Conservation (phyloP, 2,888 invertebrate species). For the Tipula unca region DNA sequence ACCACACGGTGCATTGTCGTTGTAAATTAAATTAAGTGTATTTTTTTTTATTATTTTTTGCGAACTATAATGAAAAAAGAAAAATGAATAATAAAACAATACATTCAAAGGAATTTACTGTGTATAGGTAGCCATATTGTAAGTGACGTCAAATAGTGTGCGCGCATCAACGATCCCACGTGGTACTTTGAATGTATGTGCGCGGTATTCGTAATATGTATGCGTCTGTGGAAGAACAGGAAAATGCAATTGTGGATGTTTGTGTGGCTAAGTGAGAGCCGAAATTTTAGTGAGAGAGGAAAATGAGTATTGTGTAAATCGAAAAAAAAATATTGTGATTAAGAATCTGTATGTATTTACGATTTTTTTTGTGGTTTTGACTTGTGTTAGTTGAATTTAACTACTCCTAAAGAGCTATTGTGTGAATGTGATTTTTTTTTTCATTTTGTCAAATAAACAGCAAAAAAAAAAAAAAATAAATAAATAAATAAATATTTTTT, state of each 20-base stretch:
- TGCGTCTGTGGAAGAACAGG: background rate
- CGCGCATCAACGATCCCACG: slow-evolving; percentile 26
- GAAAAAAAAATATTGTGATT: background rate
- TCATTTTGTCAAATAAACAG: slow-evolving; percentile 20
- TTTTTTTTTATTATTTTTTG: background rate
- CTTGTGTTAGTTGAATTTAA: slow-evolving; percentile 18
- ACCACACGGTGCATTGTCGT: background rate
- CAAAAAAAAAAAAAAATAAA: slow-evolving; percentile 17
- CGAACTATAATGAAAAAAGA: background rate
- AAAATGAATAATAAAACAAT: background rate
- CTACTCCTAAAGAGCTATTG: slow-evolving; percentile 17
- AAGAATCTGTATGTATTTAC: slow-evolving; percentile 16
- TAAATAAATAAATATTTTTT: background rate
- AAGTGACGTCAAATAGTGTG: slow-evolving; percentile 20
- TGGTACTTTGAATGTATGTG: slow-evolving; percentile 22
- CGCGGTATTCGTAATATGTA: background rate
- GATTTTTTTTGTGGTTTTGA: slow-evolving; percentile 17
- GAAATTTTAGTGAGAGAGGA: background rate
- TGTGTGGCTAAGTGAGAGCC: background rate
- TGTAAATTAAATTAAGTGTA: background rate
- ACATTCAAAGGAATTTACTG: background rate
- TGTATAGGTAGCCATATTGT: slow-evolving; percentile 16
- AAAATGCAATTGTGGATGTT: background rate
- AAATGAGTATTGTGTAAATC: background rate
- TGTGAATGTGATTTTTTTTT: slow-evolving; percentile 20